phyloP scores from a whole-genome alignment of 2,888 invertebrate genomes.

The Cerastoderma edule region DNA sequence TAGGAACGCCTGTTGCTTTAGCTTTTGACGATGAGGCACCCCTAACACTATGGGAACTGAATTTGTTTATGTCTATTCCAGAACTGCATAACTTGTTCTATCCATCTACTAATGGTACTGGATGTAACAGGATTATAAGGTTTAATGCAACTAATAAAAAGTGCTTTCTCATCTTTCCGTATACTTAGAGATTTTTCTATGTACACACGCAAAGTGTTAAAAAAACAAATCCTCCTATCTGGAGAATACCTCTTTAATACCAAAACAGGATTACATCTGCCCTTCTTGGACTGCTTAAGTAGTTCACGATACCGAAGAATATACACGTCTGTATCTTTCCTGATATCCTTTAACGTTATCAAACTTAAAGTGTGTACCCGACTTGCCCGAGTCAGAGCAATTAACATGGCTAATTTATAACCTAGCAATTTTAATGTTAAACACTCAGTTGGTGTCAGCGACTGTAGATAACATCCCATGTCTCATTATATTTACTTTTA shows the following conservation, averaged over 20 bases:
- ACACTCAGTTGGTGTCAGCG: slow-evolving; percentile 21
- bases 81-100: slow-evolving; percentile 22
- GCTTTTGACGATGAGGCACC: slow-evolving; percentile 13
- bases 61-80: slow-evolving; percentile 5
- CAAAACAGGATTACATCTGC: slow-evolving; percentile 1
- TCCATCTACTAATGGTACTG: slow-evolving; percentile 28
- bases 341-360: slow-evolving; percentile 28
- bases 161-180: not conserved
- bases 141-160: slow-evolving; percentile 33
- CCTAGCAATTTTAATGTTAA: slow-evolving; percentile 34
- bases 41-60: slow-evolving; percentile 25
- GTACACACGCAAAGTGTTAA: not conserved
- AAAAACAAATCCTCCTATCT: slow-evolving; percentile 36
- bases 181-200: slow-evolving; percentile 11
- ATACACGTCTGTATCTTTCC: slow-evolving; percentile 24
- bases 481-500: slow-evolving; percentile 14
- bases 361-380: slow-evolving; percentile 33
- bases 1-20: not conserved
- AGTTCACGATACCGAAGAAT: slow-evolving; percentile 14
- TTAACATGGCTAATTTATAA: slow-evolving; percentile 39
- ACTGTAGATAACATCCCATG: slow-evolving; percentile 28
- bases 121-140: slow-evolving; percentile 12
- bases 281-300: slow-evolving; percentile 23
- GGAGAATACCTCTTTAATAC: slow-evolving; percentile 25
- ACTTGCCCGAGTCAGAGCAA: slow-evolving; percentile 29